Evolutionary conservation across 1,140 invertebrate genomes (phyloP), one percentile per base, ranked within the genome.

Genomic region (Akabosia matsudoensis): DNA sequence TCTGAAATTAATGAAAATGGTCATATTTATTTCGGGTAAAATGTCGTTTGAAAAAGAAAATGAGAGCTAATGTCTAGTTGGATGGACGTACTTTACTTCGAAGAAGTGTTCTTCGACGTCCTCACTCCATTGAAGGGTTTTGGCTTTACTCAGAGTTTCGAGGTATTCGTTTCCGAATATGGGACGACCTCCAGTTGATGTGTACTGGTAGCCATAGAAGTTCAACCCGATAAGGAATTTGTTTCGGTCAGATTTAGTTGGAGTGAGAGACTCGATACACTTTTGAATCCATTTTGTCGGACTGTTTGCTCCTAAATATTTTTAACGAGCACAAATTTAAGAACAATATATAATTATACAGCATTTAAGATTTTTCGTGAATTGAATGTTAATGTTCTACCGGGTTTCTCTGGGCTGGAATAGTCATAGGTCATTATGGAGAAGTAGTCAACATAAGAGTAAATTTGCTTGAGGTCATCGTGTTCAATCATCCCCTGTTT

Each of bases 391-490:
- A n/a, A n/a, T n/a, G n/a, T n/a, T n/a, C n/a, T 82, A 86, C 93
- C 93, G 78, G 93, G 93, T 82, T 90, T 89, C 83, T 93, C 90
- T 14, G 91, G 86, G 85, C 85, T 93, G 30, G 95, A 96, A 85
- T 90, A 97, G 84, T 98, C 96, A 85, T 98, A 98, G 0, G 95
- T 97, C 88, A 90, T 90, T 0, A 98, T 86, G 52, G 94, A 96
- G 83, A 97, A 96, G 72, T 89, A 91, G 82, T 92, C 91, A 1
- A 97, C 88, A 84, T 91, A 86, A 33, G 91, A 88, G 80, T 90
- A 89, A 16, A 97, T 87, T 54, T 88, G 87, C 81, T 93, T 89
- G 85, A 96, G 94, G 79, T 95, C 89, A 76, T 91, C 86, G 76
- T 90, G 87, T 30, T 87, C 87, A 86, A 97, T 95, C 82, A 93